Percentiles rank a stretch among this genome's conserved stretches.
Conservation (phyloP, 1,140 invertebrate species). For the Drosophila persimilis region DNA sequence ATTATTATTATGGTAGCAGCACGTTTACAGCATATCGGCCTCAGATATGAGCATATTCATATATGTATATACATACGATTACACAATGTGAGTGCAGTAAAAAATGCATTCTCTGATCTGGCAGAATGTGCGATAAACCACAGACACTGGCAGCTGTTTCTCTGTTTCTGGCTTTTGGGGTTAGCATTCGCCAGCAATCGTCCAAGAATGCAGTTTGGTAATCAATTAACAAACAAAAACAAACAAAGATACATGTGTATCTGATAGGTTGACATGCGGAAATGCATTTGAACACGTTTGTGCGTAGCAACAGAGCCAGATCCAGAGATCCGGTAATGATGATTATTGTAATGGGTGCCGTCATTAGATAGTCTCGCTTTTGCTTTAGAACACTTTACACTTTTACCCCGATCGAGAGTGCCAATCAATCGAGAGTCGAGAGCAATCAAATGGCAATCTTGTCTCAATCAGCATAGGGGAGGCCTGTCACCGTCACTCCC, state of each 20-base stretch:
- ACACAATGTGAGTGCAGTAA: conserved; percentile 36
- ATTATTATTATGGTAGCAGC: conserved; percentile 39
- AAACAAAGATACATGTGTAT: conserved; percentile 30
- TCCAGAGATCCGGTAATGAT: conserved; percentile 38
- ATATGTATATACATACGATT: conserved; percentile 40
- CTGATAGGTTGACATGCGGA: conserved; percentile 52
- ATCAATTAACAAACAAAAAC: conserved; percentile 53
- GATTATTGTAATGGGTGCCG: conserved; percentile 36
- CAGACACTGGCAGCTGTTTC: conserved; percentile 24
- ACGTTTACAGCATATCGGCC: conserved; percentile 40
- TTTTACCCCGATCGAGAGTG: conserved; percentile 59
- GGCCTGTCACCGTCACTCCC: conserved; percentile 10
- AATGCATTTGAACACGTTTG: conserved; percentile 78
- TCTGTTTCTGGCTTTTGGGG: conserved; percentile 22
- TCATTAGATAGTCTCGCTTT: conserved; percentile 50
- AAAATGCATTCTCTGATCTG: conserved; percentile 42
- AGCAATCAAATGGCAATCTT: conserved; percentile 1
- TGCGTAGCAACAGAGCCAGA: conserved; percentile 61
- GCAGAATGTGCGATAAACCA: conserved; percentile 39
- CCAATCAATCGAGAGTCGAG: conserved; percentile 63
- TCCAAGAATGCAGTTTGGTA: conserved; percentile 46
- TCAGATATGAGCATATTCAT: conserved; percentile 2
- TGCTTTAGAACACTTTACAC: conserved; percentile 54
- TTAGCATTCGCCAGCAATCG: conserved; percentile 13
- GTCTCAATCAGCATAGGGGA: conserved; percentile 15